phyloP scores from a whole-genome alignment of 2,113 vertebrate species.

The Rhegmatorhina hoffmannsi region DNA sequence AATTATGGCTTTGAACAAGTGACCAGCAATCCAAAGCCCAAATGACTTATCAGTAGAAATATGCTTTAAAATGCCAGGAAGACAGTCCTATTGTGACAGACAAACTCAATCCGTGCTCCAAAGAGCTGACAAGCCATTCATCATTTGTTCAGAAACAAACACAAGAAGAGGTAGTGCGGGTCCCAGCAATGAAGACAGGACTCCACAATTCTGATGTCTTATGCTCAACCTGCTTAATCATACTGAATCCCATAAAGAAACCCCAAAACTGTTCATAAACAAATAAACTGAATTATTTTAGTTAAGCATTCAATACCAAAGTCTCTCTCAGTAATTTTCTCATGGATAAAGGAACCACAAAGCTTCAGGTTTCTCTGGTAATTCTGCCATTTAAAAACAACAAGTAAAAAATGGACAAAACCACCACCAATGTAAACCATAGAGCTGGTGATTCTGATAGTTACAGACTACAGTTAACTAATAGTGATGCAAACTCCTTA shows the following conservation, averaged over 20 bases:
- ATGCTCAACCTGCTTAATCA: not conserved
- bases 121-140: not conserved
- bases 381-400: not conserved
- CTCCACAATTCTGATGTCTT: not conserved
- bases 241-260: not conserved
- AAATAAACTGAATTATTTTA: not conserved
- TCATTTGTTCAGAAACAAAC: not conserved
- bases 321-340: not conserved
- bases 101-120: not conserved
- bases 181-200: not conserved
- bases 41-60: not conserved
- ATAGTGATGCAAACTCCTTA: conserved; percentile 69
- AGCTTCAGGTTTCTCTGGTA: conserved; percentile 46
- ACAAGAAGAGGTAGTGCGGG: not conserved
- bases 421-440: not conserved
- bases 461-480: conserved; percentile 64
- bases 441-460: conserved; percentile 46
- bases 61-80: not conserved
- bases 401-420: not conserved
- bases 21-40: not conserved
- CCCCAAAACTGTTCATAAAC: not conserved
- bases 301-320: not conserved
- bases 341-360: conserved; percentile 15
- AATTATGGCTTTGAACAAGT: not conserved
- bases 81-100: not conserved